Evolutionary conservation across 2,113 vertebrate species (phyloP), one percentile per base, ranked within the genome.

Genomic region (Pionites leucogaster): DNA sequence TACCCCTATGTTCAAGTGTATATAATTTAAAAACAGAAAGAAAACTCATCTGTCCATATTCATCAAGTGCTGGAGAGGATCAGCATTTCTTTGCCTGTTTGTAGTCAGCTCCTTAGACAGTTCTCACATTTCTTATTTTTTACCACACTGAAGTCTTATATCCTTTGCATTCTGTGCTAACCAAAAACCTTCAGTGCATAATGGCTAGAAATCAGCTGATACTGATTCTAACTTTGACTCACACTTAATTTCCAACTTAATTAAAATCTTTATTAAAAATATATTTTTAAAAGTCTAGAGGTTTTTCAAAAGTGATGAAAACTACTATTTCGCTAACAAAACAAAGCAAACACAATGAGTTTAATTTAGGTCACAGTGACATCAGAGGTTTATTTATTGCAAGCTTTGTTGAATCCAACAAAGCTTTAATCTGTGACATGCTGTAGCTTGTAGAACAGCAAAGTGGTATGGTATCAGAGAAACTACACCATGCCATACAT

Each of bases 391-490:
- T 97, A 96, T 97, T 96, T 97, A 95, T 92, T 96, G 96, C 92
- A 88, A 96, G 89, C 95, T 96, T 96, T 96, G 95, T 96, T 96
- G 86, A 67, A 95, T 91, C 92, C 88, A 97, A 95, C 96, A 96
- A 96, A 96, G 93, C 96, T 96, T 96, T 97, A 96, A 96, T 96
- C 95, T 97, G 93, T 96, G 96, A 96, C 95, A 96, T 77, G 94
- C 91, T 87, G 86, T 83, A 96, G 91, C 94, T 95, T 97, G 96
- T 97, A 96, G 96, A 97, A 96, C 95, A 96, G 95, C 87, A 88
- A 93, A 96, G 86, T 95, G 91, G 88, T 76, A 70, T 87, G 90
- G 92, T 96, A 96, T 97, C 92, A 96, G 76, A 96, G 86, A 93
- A 93, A 95, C 83, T 93, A 96, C 95, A 94, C 95, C 83, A 92